Conservation (phyloP, 2,113 vertebrate genomes). For the Tyrannus savana region DNA sequence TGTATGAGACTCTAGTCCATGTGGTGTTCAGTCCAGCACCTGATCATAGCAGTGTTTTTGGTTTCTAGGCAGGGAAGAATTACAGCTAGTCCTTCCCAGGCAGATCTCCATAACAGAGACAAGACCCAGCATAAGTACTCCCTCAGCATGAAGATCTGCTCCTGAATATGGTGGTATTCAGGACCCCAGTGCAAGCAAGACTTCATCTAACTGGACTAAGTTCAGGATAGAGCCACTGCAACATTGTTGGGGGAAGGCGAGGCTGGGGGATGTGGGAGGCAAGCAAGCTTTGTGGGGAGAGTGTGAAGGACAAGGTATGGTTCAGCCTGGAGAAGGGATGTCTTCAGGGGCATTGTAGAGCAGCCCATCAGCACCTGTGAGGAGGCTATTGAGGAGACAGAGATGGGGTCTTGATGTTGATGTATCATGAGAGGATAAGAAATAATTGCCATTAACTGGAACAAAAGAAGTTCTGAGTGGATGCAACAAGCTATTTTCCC, state of each 20-base stretch:
- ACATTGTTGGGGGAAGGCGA: fast-evolving
- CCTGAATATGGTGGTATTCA: background rate
- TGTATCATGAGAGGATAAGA: background rate
- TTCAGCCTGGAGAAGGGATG: background rate
- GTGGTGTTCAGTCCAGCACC: fast-evolving
- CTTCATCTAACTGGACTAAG: background rate
- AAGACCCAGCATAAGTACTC: background rate
- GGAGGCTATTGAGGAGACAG: background rate
- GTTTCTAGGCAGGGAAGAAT: background rate
- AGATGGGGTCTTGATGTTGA: background rate
- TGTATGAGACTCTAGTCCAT: background rate
- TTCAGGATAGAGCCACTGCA: background rate
- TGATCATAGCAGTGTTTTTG: background rate
- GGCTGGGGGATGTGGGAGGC: background rate
- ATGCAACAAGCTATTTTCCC: background rate
- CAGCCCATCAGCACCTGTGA: background rate
- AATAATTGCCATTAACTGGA: background rate
- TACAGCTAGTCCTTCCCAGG: background rate
- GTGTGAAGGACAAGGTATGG: background rate
- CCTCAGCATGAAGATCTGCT: background rate
- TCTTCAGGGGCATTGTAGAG: background rate
- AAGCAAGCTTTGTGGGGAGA: background rate
- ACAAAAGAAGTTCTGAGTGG: background rate
- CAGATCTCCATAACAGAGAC: background rate
- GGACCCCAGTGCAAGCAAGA: background rate